Evolutionary conservation across 2,888 invertebrate species (phyloP).

Genomic region (Germaria angustata): DNA sequence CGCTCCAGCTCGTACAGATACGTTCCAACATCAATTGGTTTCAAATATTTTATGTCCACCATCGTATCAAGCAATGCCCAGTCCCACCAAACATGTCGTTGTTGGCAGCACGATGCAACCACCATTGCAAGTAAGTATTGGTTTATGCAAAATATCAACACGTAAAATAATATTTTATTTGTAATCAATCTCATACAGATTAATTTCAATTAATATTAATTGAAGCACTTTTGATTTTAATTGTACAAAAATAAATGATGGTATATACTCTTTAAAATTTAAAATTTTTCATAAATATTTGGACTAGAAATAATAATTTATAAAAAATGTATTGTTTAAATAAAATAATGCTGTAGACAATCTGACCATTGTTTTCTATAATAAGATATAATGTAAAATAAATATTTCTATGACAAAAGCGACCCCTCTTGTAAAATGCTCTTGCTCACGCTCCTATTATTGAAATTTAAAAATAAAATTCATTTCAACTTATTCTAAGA

Average conservation of each 20-base stretch:
- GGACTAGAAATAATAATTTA: neutral
- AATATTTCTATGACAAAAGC: too few relatives aligned
- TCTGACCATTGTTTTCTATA: too few relatives aligned
- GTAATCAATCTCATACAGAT: neutral
- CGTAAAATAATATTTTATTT: slow-evolving; percentile 28
- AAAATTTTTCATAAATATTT: neutral
- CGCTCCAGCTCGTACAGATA: slow-evolving; percentile 85
- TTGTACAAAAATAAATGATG: slow-evolving; percentile 19
- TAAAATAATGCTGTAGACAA: neutral
- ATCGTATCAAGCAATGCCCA: slow-evolving; percentile 92
- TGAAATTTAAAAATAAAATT: too few relatives aligned
- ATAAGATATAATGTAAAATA: too few relatives aligned
- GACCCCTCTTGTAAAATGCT: too few relatives aligned
- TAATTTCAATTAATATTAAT: slow-evolving; percentile 11
- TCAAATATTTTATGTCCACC: slow-evolving; percentile 96
- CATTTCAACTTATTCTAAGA: too few relatives aligned
- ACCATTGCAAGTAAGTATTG: slow-evolving; percentile 77
- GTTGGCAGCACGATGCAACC: slow-evolving; percentile 81
- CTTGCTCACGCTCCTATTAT: too few relatives aligned
- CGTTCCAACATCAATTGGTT: slow-evolving; percentile 94
- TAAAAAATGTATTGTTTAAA: slow-evolving; percentile 1
- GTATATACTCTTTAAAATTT: neutral
- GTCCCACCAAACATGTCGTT: slow-evolving; percentile 81
- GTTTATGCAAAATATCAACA: slow-evolving; percentile 14
- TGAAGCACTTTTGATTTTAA: neutral